Conservation (phyloP, 2,113 vertebrate genomes). For the Apus apus region DNA sequence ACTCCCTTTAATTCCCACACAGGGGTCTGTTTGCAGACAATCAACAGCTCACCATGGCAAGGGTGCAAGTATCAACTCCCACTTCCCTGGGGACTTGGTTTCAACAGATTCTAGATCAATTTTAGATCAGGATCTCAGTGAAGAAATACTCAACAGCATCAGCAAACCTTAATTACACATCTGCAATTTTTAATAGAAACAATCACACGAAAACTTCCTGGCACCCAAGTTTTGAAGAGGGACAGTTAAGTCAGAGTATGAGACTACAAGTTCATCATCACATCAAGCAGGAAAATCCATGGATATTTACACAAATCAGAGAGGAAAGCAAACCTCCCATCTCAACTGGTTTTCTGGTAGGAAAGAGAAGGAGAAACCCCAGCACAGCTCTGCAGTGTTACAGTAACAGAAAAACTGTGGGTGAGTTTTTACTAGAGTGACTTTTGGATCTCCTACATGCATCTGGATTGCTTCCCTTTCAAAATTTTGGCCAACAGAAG, state of each 20-base stretch:
- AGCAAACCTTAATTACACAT: not conserved
- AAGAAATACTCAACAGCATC: not conserved
- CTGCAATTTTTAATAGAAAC: not conserved
- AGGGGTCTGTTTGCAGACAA: not conserved
- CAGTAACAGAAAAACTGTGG: not conserved
- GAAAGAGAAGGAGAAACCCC: not conserved
- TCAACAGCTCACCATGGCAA: not conserved
- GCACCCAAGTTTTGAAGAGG: not conserved
- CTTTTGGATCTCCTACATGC: not conserved
- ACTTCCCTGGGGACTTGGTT: not conserved
- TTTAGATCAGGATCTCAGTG: not conserved
- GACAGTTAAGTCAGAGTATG: not conserved
- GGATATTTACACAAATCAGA: not conserved
- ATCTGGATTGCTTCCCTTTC: not conserved
- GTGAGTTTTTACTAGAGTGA: not conserved
- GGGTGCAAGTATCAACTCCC: not conserved
- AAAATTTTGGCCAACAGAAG: conserved; percentile 34
- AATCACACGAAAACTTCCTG: not conserved
- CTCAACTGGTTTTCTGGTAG: not conserved
- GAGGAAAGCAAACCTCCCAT: not conserved
- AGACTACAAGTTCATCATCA: not conserved
- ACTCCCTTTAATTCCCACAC: not conserved
- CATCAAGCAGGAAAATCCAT: not conserved
- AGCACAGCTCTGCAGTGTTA: not conserved
- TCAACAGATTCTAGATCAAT: not conserved